Base-by-base conservation (phyloP, 1,140 invertebrate genomes). In the Mamestra configurata region DNA sequence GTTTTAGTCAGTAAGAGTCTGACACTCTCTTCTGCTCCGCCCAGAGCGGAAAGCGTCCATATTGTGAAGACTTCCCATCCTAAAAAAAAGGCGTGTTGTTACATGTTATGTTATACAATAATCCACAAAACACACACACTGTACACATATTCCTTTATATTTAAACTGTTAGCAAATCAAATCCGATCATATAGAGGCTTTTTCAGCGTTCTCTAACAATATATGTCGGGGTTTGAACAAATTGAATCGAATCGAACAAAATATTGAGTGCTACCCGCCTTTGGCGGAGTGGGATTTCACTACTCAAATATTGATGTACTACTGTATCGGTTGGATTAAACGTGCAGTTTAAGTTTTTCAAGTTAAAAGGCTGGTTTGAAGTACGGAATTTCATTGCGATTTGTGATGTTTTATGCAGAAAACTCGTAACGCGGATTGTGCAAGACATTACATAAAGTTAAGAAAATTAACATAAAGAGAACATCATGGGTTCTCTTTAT, bases 161-260 rank as follows among this genome's bases (percentile, higher is more conserved):
- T 37, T 35, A 37, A 31, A 64, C n/a, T 20, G 35, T 64, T 37
- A 64, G 13, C 35, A 64, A 37, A 49, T 72, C 51, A n/a, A 13
- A 53, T 10, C 27, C 22, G 7, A 31, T 7, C 57, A 40, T 40
- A 78, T 35, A 37, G 46, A 55, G 40, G 46, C 71, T 71, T 76
- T 83, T 75, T 85, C 49, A 77, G 43, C 37, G 72, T 13, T 53
- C 24, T 13, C 18, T 24, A 55, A 78, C 83, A 85, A 84, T 81
- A 81, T 37, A 61, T 37, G 66, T 81, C 86, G 78, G 79, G 82
- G 82, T 89, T 83, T 84, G 81, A 85, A 79, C 83, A 82, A 87
- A 87, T 83, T 86, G 79, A 81, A 88, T 89, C 78, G 86, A 81
- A 84, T 68, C 66, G 82, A 79, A 82, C 83, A 85, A 89, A 86